Evolutionary conservation across 2,113 vertebrate genomes (phyloP).

Genomic region (Burhinus oedicnemus): DNA sequence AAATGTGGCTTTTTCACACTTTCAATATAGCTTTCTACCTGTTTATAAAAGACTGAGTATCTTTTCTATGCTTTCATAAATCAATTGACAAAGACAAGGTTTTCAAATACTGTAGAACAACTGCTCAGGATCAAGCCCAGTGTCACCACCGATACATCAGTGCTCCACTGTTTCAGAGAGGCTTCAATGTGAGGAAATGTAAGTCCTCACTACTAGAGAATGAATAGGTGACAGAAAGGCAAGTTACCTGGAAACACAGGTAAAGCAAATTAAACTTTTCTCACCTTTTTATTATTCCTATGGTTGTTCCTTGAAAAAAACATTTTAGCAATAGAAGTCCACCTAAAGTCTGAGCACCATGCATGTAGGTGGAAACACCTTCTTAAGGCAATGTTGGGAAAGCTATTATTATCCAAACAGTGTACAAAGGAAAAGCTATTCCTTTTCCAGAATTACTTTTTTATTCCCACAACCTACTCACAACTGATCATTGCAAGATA

Average conservation of each 20-base stretch:
- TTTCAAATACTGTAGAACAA: background rate
- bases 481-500: background rate
- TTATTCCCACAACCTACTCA: background rate
- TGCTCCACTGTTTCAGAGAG: background rate
- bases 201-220: background rate
- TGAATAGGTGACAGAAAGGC: background rate
- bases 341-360: background rate
- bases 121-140: background rate
- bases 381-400: background rate
- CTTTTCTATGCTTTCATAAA: background rate
- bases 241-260: background rate
- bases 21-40: background rate
- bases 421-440: background rate
- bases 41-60: background rate
- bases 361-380: background rate
- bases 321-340: background rate
- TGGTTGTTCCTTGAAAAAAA: background rate
- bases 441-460: background rate
- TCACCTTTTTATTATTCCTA: background rate
- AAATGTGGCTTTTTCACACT: background rate
- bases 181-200: background rate
- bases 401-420: background rate
- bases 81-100: background rate
- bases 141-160: background rate
- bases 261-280: background rate